These are phyloP conservation scores for Dicrostonyx torquatus DNA, from an alignment of 2,797 vertebrate genomes.

Conservation along the genomic window DNA sequence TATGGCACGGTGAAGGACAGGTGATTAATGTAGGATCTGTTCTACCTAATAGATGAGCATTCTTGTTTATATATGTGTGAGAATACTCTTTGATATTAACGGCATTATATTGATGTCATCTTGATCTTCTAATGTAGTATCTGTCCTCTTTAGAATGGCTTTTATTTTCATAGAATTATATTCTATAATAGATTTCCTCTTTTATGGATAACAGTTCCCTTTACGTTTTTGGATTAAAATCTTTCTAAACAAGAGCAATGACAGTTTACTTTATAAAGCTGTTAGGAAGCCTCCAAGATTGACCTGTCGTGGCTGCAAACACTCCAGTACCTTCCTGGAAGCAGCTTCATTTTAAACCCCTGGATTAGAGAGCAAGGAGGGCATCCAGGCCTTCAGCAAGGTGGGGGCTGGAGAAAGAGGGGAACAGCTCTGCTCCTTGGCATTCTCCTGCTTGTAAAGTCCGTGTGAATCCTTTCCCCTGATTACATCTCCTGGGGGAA, in stretches of 20 bases:
- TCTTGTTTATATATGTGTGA: neutral
- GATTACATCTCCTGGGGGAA: neutral
- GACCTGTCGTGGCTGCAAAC: neutral
- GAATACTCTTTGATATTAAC: constrained; percentile 31
- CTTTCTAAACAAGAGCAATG: neutral
- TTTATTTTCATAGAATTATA: constrained; percentile 7
- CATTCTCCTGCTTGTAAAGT: neutral
- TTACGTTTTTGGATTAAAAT: neutral
- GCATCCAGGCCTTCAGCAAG: neutral
- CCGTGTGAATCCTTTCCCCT: neutral
- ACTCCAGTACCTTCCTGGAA: neutral
- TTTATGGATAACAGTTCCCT: neutral
- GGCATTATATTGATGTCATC: neutral
- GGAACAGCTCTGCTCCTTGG: neutral
- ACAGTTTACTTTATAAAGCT: neutral
- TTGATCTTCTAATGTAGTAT: neutral
- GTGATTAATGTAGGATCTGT: neutral
- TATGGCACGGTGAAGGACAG: neutral
- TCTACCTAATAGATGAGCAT: neutral
- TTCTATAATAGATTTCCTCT: neutral
- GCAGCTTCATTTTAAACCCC: neutral
- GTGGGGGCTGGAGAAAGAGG: neutral
- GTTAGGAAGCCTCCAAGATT: neutral
- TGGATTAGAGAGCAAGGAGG: neutral
- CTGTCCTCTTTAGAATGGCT: neutral